A percentile compares a stretch with the other conserved stretches of the same genome.
Evolutionary conservation across 2,888 invertebrate genomes (phyloP).

Genomic region (Tachina grossa): DNA sequence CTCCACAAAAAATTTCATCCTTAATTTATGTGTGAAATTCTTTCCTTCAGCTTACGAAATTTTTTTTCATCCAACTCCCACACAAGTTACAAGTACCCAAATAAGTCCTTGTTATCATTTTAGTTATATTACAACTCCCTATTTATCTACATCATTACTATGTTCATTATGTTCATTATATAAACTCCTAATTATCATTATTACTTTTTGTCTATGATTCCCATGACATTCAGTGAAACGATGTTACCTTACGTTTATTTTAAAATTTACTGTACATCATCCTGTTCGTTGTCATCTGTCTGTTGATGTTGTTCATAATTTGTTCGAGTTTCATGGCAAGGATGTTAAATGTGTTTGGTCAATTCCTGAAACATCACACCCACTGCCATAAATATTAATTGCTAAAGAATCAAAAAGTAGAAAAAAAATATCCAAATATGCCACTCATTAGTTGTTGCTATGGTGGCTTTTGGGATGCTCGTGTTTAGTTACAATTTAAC

Average conservation of each 20-base stretch:
- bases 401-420: not conserved
- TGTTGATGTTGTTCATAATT: constrained; percentile 15
- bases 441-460: not conserved
- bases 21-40: no score
- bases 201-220: constrained; percentile 55
- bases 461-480: not conserved
- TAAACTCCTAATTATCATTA: constrained; percentile 60
- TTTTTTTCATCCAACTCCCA: no score
- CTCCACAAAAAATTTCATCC: no score
- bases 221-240: constrained; percentile 54
- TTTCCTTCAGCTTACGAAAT: no score
- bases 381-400: constrained; percentile 42
- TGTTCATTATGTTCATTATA: constrained; percentile 51
- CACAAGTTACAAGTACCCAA: no score
- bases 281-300: not conserved
- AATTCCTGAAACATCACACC: constrained; percentile 27
- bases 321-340: constrained; percentile 33
- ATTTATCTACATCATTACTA: constrained; percentile 49
- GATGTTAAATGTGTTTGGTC: constrained; percentile 29
- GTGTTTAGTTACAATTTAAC: constrained; percentile 39
- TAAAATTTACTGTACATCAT: not conserved
- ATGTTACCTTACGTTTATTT: constrained; percentile 28
- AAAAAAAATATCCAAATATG: constrained; percentile 12
- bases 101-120: not conserved
- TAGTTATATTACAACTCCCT: not conserved